Evolutionary conservation across 2,113 vertebrate genomes (phyloP).

Genomic region (Micronisus gabar): DNA sequence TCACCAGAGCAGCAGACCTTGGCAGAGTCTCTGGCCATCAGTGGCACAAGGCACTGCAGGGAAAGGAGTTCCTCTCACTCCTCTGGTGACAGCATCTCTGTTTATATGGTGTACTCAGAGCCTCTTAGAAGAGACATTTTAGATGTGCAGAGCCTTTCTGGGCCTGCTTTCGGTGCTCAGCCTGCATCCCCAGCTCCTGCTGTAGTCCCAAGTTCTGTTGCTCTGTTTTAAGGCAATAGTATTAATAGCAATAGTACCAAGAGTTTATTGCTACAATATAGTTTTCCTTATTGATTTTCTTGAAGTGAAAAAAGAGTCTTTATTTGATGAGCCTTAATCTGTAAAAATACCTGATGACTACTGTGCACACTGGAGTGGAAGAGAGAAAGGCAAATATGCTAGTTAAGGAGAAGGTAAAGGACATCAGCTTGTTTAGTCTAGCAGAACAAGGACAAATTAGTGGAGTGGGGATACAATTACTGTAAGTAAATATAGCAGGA

Average conservation of each 20-base stretch:
- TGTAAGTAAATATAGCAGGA: not conserved
- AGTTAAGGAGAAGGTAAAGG: not conserved
- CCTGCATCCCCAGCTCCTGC: not conserved
- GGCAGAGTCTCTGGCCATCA: rapidly evolving
- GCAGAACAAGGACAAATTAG: not conserved
- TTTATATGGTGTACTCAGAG: not conserved
- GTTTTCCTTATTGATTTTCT: not conserved
- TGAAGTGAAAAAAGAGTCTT: not conserved
- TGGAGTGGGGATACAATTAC: not conserved
- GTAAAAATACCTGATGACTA: not conserved
- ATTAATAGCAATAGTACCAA: not conserved
- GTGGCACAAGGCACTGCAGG: rapidly evolving
- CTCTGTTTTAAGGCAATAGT: not conserved
- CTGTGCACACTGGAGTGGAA: not conserved
- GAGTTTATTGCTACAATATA: not conserved
- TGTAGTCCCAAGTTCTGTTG: not conserved
- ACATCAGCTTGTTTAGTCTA: conserved; percentile 32
- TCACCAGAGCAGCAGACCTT: not conserved
- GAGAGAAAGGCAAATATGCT: not conserved
- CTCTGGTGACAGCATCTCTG: not conserved
- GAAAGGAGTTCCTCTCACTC: not conserved
- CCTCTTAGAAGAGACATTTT: not conserved
- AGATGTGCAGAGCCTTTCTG: not conserved
- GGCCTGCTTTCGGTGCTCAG: not conserved
- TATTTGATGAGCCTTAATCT: not conserved